phyloP scores from a whole-genome alignment of 2,113 vertebrate species.

The Myiopsitta monachus region DNA sequence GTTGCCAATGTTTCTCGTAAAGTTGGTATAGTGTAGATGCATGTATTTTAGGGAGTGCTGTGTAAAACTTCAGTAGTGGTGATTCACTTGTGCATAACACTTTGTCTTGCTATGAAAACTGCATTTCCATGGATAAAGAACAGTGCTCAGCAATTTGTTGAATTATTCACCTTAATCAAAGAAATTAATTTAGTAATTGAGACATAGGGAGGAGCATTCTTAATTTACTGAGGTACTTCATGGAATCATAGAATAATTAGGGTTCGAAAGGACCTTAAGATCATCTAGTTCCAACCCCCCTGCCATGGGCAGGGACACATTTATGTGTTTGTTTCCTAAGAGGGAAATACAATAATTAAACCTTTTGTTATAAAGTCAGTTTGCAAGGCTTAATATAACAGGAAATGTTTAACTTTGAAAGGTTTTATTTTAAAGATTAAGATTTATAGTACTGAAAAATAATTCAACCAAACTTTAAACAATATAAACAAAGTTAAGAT shows the following conservation, averaged over 20 bases:
- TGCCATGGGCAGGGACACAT: too few relatives aligned
- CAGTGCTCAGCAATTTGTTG: neutral
- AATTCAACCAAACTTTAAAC: neutral
- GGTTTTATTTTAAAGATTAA: neutral
- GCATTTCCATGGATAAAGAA: neutral
- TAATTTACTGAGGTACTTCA: neutral
- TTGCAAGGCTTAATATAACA: neutral
- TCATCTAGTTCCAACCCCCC: too few relatives aligned
- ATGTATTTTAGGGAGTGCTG: neutral
- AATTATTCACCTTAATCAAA: neutral
- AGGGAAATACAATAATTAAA: neutral
- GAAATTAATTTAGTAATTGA: slow-evolving; percentile 3
- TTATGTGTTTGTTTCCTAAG: neutral
- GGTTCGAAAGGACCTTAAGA: too few relatives aligned
- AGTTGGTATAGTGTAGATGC: neutral
- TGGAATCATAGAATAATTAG: too few relatives aligned
- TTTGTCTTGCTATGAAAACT: neutral
- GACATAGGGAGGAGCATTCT: neutral
- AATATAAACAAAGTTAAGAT: neutral
- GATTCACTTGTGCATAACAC: neutral
- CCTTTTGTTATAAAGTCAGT: neutral
- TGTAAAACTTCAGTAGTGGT: neutral
- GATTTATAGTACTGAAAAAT: neutral
- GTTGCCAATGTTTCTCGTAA: neutral
- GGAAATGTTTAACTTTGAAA: neutral